Percentiles rank a stretch among this genome's conserved stretches.
Evolutionary conservation across 2,113 vertebrate species (phyloP).

Genomic region (Stigmatopora nigra): DNA sequence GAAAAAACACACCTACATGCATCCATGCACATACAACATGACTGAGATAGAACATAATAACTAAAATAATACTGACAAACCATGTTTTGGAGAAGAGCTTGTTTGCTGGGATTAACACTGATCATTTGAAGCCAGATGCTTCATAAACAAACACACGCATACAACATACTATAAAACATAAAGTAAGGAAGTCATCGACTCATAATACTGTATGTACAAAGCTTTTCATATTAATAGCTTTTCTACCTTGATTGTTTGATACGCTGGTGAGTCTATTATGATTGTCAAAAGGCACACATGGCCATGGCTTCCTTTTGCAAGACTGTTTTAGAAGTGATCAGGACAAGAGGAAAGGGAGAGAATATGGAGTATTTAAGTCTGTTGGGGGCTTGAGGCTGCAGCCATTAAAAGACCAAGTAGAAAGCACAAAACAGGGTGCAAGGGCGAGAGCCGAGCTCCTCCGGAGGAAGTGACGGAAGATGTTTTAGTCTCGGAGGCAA

Average conservation of each 20-base stretch:
- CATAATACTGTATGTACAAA: slow-evolving; percentile 16
- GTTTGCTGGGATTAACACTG: slow-evolving; percentile 32
- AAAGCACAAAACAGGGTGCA: slow-evolving; percentile 40
- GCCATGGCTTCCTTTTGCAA: slow-evolving; percentile 1
- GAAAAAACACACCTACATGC: not conserved
- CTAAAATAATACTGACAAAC: slow-evolving; percentile 9
- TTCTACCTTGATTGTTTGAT: slow-evolving; percentile 53
- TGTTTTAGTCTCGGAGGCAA: slow-evolving; percentile 78
- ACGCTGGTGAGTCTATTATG: slow-evolving; percentile 43
- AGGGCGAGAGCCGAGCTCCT: slow-evolving; percentile 9
- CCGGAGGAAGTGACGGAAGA: slow-evolving; percentile 73
- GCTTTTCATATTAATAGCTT: slow-evolving; percentile 37
- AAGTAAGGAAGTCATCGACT: slow-evolving; percentile 10
- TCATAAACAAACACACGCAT: not conserved
- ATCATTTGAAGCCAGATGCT: slow-evolving; percentile 29
- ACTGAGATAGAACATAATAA: slow-evolving; percentile 7
- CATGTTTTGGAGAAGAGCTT: slow-evolving; percentile 21
- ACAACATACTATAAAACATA: slow-evolving; percentile 11
- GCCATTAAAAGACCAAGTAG: slow-evolving; percentile 39
- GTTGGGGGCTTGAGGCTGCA: slow-evolving; percentile 4
- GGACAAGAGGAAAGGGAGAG: not conserved
- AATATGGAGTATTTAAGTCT: not conserved
- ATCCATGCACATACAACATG: not conserved
- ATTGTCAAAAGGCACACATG: slow-evolving; percentile 36
- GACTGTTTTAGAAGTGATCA: not conserved